Evolutionary conservation across 2,888 invertebrate species (phyloP).

Genomic region (Leptogaster cylindrica): DNA sequence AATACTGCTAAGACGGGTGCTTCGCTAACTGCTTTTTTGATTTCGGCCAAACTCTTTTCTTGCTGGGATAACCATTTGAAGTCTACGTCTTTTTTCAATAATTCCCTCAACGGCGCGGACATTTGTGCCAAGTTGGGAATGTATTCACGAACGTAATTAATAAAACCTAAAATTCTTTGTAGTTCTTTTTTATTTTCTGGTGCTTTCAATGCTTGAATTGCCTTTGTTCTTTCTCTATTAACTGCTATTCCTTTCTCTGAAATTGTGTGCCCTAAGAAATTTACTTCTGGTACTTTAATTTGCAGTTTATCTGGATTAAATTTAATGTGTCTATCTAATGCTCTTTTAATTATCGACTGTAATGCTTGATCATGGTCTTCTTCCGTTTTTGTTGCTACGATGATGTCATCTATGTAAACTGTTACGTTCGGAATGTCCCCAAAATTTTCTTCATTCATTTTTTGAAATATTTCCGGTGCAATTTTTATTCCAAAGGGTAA

Average conservation of each 20-base stretch:
- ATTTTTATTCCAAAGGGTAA: conserved; percentile 35
- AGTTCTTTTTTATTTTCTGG: conserved; percentile 47
- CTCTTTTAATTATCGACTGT: conserved; percentile 17
- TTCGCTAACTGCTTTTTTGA: conserved; percentile 43
- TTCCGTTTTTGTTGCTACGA: conserved; percentile 4
- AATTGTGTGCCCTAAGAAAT: conserved; percentile 11
- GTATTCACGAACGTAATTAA: conserved; percentile 44
- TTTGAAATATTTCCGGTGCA: conserved; percentile 45
- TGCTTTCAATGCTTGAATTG: conserved; percentile 40
- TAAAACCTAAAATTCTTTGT: conserved; percentile 47
- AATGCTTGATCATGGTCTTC: conserved; percentile 22
- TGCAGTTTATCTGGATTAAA: conserved; percentile 25
- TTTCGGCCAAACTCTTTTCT: conserved; percentile 33
- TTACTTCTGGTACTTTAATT: conserved; percentile 1
- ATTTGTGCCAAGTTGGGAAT: not conserved
- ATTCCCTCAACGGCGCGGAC: conserved; percentile 37
- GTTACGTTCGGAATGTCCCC: conserved; percentile 44
- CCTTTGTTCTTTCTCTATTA: conserved; percentile 21
- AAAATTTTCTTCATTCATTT: conserved; percentile 46
- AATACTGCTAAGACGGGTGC: conserved; percentile 42
- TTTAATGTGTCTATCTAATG: not conserved
- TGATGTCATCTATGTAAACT: conserved; percentile 37
- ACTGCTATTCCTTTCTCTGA: conserved; percentile 19
- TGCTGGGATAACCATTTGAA: conserved; percentile 47
- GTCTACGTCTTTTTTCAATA: conserved; percentile 46